phyloP scores from a whole-genome alignment of 2,113 vertebrate species.

The Laticauda laticaudata region DNA sequence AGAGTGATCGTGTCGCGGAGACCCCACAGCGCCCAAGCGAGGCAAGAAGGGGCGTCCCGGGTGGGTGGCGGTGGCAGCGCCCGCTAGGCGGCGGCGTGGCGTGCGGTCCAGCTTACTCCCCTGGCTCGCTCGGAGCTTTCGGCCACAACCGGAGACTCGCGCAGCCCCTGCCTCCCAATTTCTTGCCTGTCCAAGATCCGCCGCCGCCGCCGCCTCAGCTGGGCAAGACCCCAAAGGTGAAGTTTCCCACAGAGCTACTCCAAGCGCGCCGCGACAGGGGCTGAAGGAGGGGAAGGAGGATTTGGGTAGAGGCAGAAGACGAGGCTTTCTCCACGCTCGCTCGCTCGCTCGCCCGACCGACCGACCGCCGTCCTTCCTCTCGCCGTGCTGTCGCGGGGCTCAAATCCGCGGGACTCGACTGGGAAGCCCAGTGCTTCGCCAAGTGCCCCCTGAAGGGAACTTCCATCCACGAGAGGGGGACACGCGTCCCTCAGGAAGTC shows the following conservation, averaged over 20 bases:
- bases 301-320: background rate
- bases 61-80: background rate
- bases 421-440: background rate
- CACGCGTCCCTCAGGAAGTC: background rate
- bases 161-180: background rate
- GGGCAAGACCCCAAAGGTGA: background rate
- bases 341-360: background rate
- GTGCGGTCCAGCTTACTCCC: background rate
- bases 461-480: background rate
- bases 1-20: background rate
- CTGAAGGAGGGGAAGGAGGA: background rate
- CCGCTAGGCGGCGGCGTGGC: constrained; percentile 10
- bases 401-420: background rate
- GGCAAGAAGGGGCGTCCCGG: background rate
- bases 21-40: background rate
- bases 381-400: background rate
- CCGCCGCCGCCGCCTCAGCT: background rate
- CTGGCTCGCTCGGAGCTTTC: background rate
- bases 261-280: background rate
- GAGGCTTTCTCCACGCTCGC: background rate
- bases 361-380: background rate
- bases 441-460: background rate
- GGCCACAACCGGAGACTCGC: background rate
- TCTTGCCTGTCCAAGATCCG: background rate
- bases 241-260: background rate